Conservation (phyloP, 2,888 invertebrate genomes). For the Litoditis marina region DNA sequence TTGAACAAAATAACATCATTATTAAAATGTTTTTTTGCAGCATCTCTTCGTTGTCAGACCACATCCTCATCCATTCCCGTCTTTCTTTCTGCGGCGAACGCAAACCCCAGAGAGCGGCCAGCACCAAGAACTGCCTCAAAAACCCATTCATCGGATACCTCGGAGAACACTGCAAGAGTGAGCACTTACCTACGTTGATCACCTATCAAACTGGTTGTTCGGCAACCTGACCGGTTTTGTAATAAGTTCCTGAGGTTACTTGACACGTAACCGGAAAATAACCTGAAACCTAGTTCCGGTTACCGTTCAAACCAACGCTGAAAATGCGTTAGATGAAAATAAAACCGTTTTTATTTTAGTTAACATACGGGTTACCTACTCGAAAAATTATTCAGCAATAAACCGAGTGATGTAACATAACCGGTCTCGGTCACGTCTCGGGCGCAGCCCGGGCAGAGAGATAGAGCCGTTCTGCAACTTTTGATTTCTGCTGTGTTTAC, state of each 20-base stretch:
- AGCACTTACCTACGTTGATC: neutral
- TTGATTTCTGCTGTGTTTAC: no score
- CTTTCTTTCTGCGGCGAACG: constrained; percentile 59
- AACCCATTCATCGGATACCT: constrained; percentile 58
- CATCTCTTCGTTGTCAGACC: constrained; percentile 60
- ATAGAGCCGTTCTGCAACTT: neutral
- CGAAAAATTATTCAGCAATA: no score
- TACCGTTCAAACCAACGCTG: no score
- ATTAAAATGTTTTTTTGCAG: constrained; percentile 28
- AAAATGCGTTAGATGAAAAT: no score
- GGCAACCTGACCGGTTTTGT: neutral
- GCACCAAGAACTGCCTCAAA: constrained; percentile 52
- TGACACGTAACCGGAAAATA: no score
- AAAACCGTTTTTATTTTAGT: no score
- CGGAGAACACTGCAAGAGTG: constrained; percentile 52
- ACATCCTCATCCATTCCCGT: constrained; percentile 59
- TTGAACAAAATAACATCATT: neutral
- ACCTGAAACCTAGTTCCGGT: no score
- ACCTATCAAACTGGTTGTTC: neutral
- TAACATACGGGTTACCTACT: no score
- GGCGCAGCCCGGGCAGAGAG: neutral
- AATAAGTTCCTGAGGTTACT: neutral
- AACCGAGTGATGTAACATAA: no score
- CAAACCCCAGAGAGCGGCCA: constrained; percentile 55
- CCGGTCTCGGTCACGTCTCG: no score